phyloP scores from a whole-genome alignment of 2,113 vertebrate genomes.

The Limnothrissa miodon region DNA sequence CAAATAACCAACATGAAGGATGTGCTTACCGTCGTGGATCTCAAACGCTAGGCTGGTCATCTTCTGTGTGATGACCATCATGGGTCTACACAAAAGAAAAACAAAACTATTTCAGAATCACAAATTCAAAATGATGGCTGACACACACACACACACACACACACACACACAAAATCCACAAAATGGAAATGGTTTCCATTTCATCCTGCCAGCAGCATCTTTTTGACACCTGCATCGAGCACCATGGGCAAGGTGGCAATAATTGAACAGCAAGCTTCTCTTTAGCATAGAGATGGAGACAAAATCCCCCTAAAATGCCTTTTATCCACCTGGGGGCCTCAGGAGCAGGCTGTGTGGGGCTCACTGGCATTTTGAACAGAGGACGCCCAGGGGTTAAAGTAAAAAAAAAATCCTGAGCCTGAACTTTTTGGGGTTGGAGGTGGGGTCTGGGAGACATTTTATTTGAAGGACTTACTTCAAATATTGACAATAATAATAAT shows the following conservation, averaged over 20 bases:
- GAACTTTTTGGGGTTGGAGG: too few relatives aligned
- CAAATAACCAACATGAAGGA: neutral
- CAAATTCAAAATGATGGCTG: neutral
- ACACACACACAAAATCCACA: neutral
- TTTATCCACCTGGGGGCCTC: neutral
- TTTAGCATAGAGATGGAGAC: slow-evolving; percentile 11
- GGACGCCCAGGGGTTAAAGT: too few relatives aligned
- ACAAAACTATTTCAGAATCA: neutral
- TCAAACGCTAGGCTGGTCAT: slow-evolving; percentile 97
- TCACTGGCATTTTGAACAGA: neutral
- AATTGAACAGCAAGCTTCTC: slow-evolving; percentile 2
- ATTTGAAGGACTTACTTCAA: too few relatives aligned
- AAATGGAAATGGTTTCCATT: neutral
- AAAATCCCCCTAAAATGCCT: neutral
- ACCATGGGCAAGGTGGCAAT: neutral
- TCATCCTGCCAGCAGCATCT: neutral
- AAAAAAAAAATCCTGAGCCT: too few relatives aligned
- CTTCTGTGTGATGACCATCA: slow-evolving; percentile 99
- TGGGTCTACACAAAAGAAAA: slow-evolving; percentile 75
- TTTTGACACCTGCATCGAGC: neutral
- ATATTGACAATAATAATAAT: too few relatives aligned
- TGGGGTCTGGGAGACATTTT: too few relatives aligned
- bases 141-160: too few relatives aligned
- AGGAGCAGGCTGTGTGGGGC: neutral
- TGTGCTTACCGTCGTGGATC: slow-evolving; percentile 92